A percentile compares a stretch with the other conserved stretches of the same genome.
Evolutionary conservation across 2,113 vertebrate species (phyloP).

Genomic region (Corythornis cristatus): DNA sequence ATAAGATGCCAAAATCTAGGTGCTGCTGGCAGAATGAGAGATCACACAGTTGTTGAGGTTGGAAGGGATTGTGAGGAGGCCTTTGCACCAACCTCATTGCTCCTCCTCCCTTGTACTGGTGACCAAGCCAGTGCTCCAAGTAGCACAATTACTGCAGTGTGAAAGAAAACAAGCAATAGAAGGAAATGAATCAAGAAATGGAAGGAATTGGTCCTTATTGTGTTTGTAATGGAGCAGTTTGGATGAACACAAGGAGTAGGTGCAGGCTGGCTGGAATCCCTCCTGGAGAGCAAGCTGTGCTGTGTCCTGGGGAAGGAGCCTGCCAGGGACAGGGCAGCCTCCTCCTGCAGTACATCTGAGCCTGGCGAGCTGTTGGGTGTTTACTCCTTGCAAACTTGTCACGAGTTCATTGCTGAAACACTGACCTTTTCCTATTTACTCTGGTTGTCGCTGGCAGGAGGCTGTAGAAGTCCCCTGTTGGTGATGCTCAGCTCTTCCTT

Average conservation of each 20-base stretch:
- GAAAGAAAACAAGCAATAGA: background rate
- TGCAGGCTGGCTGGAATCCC: background rate
- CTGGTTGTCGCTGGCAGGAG: slow-evolving; percentile 72
- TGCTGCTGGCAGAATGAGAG: background rate
- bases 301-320: background rate
- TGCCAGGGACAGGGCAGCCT: background rate
- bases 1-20: background rate
- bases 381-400: slow-evolving; percentile 47
- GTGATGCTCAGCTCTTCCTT: background rate
- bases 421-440: slow-evolving; percentile 66
- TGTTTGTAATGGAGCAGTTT: slow-evolving; percentile 30
- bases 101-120: background rate
- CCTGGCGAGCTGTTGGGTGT: background rate
- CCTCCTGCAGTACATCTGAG: background rate
- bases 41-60: background rate
- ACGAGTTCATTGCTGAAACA: slow-evolving; percentile 60
- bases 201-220: background rate
- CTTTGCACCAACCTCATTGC: background rate
- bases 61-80: background rate
- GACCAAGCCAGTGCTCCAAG: slow-evolving; percentile 4
- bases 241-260: slow-evolving; percentile 23
- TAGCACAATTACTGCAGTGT: background rate
- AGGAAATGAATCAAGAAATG: background rate
- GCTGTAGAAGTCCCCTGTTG: slow-evolving; percentile 52
- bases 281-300: background rate